These are phyloP conservation scores for Oryzias sinensis DNA, from an alignment of 2,797 vertebrate species.

Conservation along the genomic window DNA sequence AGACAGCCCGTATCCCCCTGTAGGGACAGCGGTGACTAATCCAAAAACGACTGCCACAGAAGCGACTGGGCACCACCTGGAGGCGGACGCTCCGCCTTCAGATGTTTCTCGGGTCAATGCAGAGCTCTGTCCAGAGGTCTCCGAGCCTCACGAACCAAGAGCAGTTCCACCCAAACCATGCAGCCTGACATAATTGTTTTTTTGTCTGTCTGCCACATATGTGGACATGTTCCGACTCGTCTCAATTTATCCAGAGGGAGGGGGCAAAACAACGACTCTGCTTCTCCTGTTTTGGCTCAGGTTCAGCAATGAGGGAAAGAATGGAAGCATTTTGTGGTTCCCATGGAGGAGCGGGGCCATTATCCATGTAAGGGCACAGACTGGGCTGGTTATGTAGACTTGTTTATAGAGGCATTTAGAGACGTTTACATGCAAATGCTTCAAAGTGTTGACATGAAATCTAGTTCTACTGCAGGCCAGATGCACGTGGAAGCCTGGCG, in stretches of 20 bases:
- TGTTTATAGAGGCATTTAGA: too few species aligned
- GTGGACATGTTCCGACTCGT: slow-evolving; percentile 40
- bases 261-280: slow-evolving; percentile 11
- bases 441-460: too few species aligned
- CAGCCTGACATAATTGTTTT: slow-evolving; percentile 13
- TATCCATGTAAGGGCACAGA: too few species aligned
- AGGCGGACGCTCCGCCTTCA: slow-evolving; percentile 5
- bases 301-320: neutral
- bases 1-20: too few species aligned
- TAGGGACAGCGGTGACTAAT: too few species aligned
- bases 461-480: too few species aligned
- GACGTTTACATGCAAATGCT: too few species aligned
- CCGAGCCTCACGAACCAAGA: neutral
- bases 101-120: neutral
- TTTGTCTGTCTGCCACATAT: slow-evolving; percentile 26
- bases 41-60: slow-evolving; percentile 6
- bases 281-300: slow-evolving; percentile 19
- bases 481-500: too few species aligned
- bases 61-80: slow-evolving; percentile 7
- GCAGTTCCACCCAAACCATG: neutral
- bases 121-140: neutral
- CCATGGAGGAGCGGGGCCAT: neutral
- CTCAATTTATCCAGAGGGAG: neutral
- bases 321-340: slow-evolving; percentile 5
- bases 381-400: too few species aligned